Conservation (phyloP, 2,888 invertebrate genomes). For the Hirtodrosophila trivittata region DNA sequence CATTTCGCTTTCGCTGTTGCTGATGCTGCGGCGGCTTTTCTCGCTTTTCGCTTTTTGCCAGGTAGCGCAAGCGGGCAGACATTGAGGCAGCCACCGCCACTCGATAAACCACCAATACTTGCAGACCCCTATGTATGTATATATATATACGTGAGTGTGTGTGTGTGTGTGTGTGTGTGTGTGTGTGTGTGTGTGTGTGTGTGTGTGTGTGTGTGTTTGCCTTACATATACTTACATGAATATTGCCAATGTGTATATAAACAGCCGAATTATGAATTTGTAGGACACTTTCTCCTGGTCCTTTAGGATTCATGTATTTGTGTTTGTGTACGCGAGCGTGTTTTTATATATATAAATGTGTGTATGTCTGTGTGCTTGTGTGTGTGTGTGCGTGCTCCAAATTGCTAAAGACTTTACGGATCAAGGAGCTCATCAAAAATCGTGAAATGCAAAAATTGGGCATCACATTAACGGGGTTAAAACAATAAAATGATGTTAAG, state of each 20-base stretch:
- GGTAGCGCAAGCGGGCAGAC: slow-evolving; percentile 64
- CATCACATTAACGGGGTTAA: slow-evolving; percentile 40
- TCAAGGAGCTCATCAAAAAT: slow-evolving; percentile 80
- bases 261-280: slow-evolving; percentile 78
- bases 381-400: slow-evolving; percentile 41
- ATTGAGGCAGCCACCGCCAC: slow-evolving; percentile 63
- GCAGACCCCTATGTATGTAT: slow-evolving; percentile 13
- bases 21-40: slow-evolving; percentile 16
- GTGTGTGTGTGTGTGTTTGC: slow-evolving; percentile 17
- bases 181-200: slow-evolving; percentile 15
- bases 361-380: slow-evolving; percentile 1
- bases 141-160: neutral
- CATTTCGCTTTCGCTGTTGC: slow-evolving; percentile 60
- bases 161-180: slow-evolving; percentile 1
- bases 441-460: slow-evolving; percentile 69
- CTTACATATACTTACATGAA: slow-evolving; percentile 28
- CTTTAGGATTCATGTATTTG: slow-evolving; percentile 3
- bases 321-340: neutral
- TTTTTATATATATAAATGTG: slow-evolving; percentile 9
- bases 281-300: slow-evolving; percentile 63
- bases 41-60: slow-evolving; percentile 35
- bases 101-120: slow-evolving; percentile 67
- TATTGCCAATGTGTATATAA: slow-evolving; percentile 51
- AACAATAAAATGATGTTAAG: slow-evolving; percentile 16
- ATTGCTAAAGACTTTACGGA: slow-evolving; percentile 73